Base-by-base conservation (phyloP, 2,797 vertebrate species). In the Malacoraja senta region DNA sequence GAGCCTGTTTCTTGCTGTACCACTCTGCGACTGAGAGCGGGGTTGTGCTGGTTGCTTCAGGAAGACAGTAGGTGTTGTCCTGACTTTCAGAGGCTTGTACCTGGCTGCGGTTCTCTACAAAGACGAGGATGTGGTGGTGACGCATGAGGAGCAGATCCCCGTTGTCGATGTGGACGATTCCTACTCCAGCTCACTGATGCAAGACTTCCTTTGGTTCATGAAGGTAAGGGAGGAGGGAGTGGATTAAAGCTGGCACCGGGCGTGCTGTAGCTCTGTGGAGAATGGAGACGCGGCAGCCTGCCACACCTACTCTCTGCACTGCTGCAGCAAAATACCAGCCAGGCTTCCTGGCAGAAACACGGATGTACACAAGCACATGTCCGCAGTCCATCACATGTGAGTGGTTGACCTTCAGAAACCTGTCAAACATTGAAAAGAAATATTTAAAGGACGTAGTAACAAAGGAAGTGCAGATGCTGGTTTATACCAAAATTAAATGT, bases 181-280 rank as follows among this genome's bases (percentile, higher is more conserved):
- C 10, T 98, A 97, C 94, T 97, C 98, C 65, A 98, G 97, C 94
- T 97, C 97, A 26, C 96, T 98, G 19, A 97, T 97, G 96, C 98
- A 99, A 94, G 98, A 99, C 94, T 98, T 98, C 94, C 97, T 99
- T 35, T 99, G 98, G 98, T 98, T 99, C 94, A 98, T 97, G 13
- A 99, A 99, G 97, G 98, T 98, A 94, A 53, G 58, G 80, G 32
- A n/a, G 9, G 65, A 78, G 63, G 21, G 84, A 65, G 32, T n/a
- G 17, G n/a, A 65, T 44, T 35, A 35, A 65, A 65, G n/a, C 63
- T 88, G n/a, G 29, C 29, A 61, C n/a, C 26, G 7, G 17, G 9
- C 8, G n/a, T 65, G 83, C 61, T 61, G 58, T 8, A 61, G n/a
- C 6, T 65, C 7, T 17, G 3, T 61, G 83, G 26, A n/a, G 63